These are phyloP conservation scores for Aselliscus stoliczkanus DNA, from an alignment of 2,797 vertebrate genomes.

Conservation along the genomic window DNA sequence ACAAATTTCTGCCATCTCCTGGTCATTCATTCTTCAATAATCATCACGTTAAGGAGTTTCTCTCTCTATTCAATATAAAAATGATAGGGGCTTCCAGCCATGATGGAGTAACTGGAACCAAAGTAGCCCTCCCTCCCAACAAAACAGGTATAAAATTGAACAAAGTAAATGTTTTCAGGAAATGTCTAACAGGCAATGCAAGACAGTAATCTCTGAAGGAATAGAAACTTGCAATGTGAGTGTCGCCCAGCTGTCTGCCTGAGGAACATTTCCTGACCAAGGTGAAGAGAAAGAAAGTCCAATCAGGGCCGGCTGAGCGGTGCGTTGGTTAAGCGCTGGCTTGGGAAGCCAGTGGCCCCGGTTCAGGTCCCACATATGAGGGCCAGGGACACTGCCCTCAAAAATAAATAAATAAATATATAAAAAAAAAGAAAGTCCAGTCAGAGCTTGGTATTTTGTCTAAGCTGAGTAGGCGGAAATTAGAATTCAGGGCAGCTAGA, in stretches of 20 bases:
- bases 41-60: background rate
- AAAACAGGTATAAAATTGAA: background rate
- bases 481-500: background rate
- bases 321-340: too few relatives aligned
- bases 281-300: too few relatives aligned
- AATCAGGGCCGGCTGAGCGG: too few relatives aligned
- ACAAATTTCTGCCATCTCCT: background rate
- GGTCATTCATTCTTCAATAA: background rate
- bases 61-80: background rate
- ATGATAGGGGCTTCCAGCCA: background rate
- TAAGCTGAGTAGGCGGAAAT: background rate
- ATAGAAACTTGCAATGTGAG: background rate
- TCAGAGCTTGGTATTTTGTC: background rate
- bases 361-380: too few relatives aligned
- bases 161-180: background rate
- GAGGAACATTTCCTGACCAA: too few relatives aligned
- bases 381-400: too few relatives aligned
- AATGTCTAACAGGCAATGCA: background rate
- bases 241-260: too few relatives aligned
- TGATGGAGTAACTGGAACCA: background rate
- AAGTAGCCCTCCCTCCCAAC: background rate
- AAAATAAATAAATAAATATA: too few relatives aligned
- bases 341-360: too few relatives aligned
- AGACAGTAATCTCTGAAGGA: background rate
- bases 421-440: too few relatives aligned